Evolutionary conservation across 2,888 invertebrate species (phyloP), one percentile per base, ranked within the genome.

Genomic region (Tenthredo livida): DNA sequence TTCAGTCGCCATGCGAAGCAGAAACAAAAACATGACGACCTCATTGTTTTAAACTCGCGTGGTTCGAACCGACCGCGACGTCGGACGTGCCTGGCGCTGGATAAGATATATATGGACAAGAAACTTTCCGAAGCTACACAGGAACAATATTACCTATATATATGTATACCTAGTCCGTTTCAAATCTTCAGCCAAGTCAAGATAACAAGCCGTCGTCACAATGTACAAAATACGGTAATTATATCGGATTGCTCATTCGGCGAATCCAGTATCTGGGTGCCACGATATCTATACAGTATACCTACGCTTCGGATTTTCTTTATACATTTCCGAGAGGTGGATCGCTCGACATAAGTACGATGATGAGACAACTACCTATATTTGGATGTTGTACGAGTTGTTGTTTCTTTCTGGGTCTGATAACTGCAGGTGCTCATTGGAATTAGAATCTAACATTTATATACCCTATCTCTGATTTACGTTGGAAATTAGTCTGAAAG

Each of bases 11-110:
- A 90, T 90, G 90, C 89, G 91, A 90, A 90, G 90, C 89, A 89
- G 88, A 88, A 89, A 90, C 89, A 88, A 89, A 90, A 91, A 91
- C 88, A 90, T 90, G 91, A 90, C 91, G 91, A 91, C 92, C 91
- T 91, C 91, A 90, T 92, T 92, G 92, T 85, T 82, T 87, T 86
- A 86, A 85, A 87, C 87, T 88, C 86, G 72, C 72, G 70, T 33
- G 47, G 83, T 83, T 65, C 70, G 83, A 83, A 67, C 47, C 67
- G 40, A 70, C 61, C 67, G n/a, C 83, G 83, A 83, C 21, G 58
- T 37, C 80, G 77, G 86, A 61, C 77, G 54, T 58, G 78, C 58
- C 50, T 37, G 43, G 50, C 37, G 50, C 85, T 25, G 86, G 87
- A 88, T 86, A 87, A 86, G 86, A 88, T 88, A 87, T 86, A 54